A percentile compares a stretch with the other conserved stretches of the same genome.
phyloP scores from a whole-genome alignment of 1,140 invertebrate species.

The Drosophila virilis region DNA sequence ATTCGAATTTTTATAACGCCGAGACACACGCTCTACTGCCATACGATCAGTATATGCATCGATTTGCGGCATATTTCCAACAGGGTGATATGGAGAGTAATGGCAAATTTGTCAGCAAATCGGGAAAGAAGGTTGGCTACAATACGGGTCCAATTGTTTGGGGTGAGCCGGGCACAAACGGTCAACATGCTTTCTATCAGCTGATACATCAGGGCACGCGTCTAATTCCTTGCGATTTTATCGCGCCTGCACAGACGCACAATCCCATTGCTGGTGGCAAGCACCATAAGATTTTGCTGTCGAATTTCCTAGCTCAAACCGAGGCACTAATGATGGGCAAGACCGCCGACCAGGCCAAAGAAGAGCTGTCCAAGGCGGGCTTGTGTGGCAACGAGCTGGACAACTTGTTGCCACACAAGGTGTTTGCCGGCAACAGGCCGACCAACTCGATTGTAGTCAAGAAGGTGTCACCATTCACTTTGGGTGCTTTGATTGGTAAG shows the following conservation, averaged over 20 bases:
- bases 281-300: slow-evolving; percentile 95
- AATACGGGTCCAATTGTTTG: slow-evolving; percentile 96
- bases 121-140: slow-evolving; percentile 89
- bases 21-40: slow-evolving; percentile 98
- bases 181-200: slow-evolving; percentile 99
- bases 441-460: slow-evolving; percentile 99
- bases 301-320: slow-evolving; percentile 99
- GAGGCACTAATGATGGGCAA: slow-evolving; percentile 98
- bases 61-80: slow-evolving; percentile 99
- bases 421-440: slow-evolving; percentile 98
- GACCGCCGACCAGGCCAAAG: slow-evolving; percentile 89
- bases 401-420: slow-evolving; percentile 96
- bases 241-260: slow-evolving; percentile 96
- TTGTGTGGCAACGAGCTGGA: slow-evolving; percentile 89
- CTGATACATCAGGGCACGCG: slow-evolving; percentile 92
- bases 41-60: slow-evolving; percentile 99
- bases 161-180: slow-evolving; percentile 99
- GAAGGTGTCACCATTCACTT: slow-evolving; percentile 96
- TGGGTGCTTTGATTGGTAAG: slow-evolving; percentile 97
- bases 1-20: slow-evolving; percentile 96
- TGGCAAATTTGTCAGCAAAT: slow-evolving; percentile 96
- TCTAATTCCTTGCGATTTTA: slow-evolving; percentile 98
- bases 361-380: slow-evolving; percentile 90
- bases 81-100: slow-evolving; percentile 99
- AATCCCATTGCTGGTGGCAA: slow-evolving; percentile 93